Evolutionary conservation across 2,797 vertebrate genomes (phyloP), one percentile per base, ranked within the genome.

Genomic region (Argya squamiceps): DNA sequence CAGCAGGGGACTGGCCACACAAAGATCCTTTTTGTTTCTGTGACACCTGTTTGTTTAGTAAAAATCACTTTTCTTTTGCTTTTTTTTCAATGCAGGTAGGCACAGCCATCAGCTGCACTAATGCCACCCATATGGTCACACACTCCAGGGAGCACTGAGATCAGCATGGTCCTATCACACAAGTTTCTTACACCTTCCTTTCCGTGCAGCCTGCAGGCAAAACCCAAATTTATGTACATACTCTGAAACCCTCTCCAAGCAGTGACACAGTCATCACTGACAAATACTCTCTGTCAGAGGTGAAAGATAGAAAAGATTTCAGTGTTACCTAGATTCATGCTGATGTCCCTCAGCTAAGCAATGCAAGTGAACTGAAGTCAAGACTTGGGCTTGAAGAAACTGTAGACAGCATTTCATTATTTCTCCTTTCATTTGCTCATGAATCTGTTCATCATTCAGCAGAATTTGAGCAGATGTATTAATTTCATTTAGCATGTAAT

Each of bases 401-500:
- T 80, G 37, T 64, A 64, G 74, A 83, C 68, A 87, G 39, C 37
- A 46, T 39, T 93, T 92, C 0, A 0, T 95, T 84, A 49, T 65
- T 83, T 87, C 79, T 87, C 34, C 27, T 34, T 70, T 39, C 1
- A 3, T 94, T 93, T 74, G 56, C 49, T 89, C 36, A 41, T 2
- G 1, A 34, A 76, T 77, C 53, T 76, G 43, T 83, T 92, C 36
- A 83, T 97, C 78, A 47, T 83, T 85, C 83, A 85, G 67, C 2
- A 1, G 56, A 71, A 92, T 88, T 56, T 87, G 60, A 96, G 71
- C 49, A 64, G 84, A 83, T 23, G 19, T 71, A 58, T 69, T 89
- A 75, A 75, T 96, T 86, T 88, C 60, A 77, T 93, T 91, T 89
- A 52, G 36, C 50, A 32, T 83, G 60, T 55, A 56, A 80, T 94